Conservation (phyloP, 2,888 invertebrate genomes). For the Drosophila cognata region DNA sequence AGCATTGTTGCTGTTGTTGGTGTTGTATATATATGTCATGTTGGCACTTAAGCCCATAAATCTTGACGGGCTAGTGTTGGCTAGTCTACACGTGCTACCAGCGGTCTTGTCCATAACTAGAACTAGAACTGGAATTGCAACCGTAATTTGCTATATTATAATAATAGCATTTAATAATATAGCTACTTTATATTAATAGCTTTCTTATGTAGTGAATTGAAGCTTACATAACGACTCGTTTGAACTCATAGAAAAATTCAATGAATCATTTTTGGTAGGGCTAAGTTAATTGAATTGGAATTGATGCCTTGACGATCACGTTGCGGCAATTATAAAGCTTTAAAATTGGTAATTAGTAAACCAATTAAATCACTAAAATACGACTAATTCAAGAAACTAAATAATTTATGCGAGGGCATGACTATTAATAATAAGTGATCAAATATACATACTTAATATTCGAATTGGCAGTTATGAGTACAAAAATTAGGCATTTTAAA, state of each 20-base stretch:
- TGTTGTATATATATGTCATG: slow-evolving; percentile 6
- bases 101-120: background rate
- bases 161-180: background rate
- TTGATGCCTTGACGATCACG: background rate
- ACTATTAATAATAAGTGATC: background rate
- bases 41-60: slow-evolving; percentile 32
- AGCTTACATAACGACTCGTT: slow-evolving; percentile 13
- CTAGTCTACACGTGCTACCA: slow-evolving; percentile 8
- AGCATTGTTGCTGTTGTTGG: slow-evolving; percentile 3
- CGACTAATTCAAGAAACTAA: background rate
- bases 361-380: background rate
- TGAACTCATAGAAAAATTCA: background rate
- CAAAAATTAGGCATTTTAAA: background rate
- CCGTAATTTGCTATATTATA: slow-evolving; percentile 7
- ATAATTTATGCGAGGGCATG: background rate
- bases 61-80: slow-evolving; percentile 24
- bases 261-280: background rate
- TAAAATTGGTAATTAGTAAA: background rate
- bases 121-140: slow-evolving; percentile 27
- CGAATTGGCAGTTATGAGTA: background rate
- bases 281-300: background rate
- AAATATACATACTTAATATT: background rate
- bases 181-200: background rate
- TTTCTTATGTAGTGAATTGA: background rate
- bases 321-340: background rate